Conservation (phyloP, 2,888 invertebrate species). For the Lumbricus terrestris region DNA sequence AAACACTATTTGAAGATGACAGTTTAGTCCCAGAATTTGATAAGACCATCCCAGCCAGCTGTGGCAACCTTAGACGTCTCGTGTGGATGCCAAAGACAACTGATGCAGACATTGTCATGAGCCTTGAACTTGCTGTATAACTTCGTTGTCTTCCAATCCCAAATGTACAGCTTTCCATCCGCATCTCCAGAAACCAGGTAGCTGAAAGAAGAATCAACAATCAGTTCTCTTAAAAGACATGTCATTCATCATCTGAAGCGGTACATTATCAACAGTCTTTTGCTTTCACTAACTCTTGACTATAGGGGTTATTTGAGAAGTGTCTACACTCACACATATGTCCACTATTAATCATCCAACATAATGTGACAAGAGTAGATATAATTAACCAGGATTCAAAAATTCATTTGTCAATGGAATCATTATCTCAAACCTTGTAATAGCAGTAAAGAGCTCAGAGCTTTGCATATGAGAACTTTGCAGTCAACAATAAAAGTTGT, state of each 20-base stretch:
- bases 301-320: not conserved
- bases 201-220: conserved; percentile 65
- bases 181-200: conserved; percentile 97
- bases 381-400: not conserved
- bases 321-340: not conserved
- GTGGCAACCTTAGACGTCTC: conserved; percentile 96
- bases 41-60: conserved; percentile 97
- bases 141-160: conserved; percentile 99
- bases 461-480: no score
- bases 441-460: no score
- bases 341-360: not conserved
- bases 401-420: not conserved
- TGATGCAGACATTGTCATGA: conserved; percentile 94
- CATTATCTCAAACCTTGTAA: not conserved
- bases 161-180: conserved; percentile 95
- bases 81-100: conserved; percentile 95
- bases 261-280: not conserved
- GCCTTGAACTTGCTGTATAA: conserved; percentile 98
- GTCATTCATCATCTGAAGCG: not conserved
- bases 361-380: not conserved
- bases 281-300: not conserved
- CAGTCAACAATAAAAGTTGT: no score
- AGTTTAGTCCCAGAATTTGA: conserved; percentile 94
- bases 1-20: not conserved
- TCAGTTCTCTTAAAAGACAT: not conserved